A percentile compares a stretch with the other conserved stretches of the same genome.
These are phyloP conservation scores for Thripadectes ignobilis DNA, from an alignment of 2,797 vertebrate genomes.

Conservation along the genomic window DNA sequence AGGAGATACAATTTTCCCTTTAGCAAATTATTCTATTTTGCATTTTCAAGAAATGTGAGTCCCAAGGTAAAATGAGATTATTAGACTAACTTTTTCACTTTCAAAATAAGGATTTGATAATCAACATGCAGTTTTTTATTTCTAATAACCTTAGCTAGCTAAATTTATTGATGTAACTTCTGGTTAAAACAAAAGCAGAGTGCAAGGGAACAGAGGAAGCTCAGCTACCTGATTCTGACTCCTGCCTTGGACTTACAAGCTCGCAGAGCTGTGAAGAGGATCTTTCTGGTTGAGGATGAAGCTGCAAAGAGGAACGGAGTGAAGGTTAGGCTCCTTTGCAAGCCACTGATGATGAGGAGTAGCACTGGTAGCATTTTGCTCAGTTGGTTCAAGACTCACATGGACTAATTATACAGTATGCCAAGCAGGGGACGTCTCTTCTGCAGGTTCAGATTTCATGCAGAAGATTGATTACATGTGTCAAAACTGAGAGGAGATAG, in stretches of 20 bases:
- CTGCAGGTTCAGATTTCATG: not conserved
- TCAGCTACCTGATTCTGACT: not conserved
- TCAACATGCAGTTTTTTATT: not conserved
- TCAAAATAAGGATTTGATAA: not conserved
- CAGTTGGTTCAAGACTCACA: not conserved
- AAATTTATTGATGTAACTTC: not conserved
- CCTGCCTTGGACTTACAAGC: not conserved
- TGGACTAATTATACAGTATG: not conserved
- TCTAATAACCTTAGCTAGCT: not conserved
- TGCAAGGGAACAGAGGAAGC: not conserved
- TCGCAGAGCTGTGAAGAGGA: not conserved
- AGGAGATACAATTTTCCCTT: not conserved
- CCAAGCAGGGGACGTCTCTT: not conserved
- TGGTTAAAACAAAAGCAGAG: not conserved
- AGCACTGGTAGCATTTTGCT: not conserved
- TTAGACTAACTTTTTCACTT: not conserved
- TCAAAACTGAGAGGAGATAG: not conserved
- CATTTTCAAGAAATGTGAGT: not conserved
- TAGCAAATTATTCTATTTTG: not conserved
- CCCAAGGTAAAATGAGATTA: slow-evolving; percentile 12
- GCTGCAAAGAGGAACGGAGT: not conserved
- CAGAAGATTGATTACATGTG: not conserved
- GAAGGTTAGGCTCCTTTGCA: rapidly evolving
- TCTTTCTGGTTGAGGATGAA: not conserved
- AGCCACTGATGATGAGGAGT: not conserved